Percentiles rank a stretch among this genome's conserved stretches.
Conservation (phyloP, 92 coral and sea anemone genomes). For the Epizoanthus ramosus region DNA sequence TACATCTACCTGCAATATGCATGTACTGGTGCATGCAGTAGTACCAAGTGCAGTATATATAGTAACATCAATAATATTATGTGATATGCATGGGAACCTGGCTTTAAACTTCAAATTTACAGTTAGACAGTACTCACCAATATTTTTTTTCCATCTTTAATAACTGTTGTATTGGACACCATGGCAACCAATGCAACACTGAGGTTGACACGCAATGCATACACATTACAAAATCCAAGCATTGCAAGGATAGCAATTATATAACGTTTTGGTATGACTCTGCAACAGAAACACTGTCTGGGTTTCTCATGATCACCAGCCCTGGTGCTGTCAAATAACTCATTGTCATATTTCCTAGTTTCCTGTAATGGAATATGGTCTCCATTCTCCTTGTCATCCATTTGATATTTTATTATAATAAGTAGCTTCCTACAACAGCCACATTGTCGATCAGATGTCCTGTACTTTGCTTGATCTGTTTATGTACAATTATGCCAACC, state of each 20-base stretch:
- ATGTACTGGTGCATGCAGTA: too few species aligned
- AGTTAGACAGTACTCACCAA: constrained; percentile 12
- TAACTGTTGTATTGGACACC: constrained; percentile 77
- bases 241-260: constrained; percentile 76
- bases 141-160: constrained; percentile 33
- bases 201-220: constrained; percentile 89
- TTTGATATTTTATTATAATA: background rate
- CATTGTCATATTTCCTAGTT: background rate
- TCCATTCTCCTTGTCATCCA: constrained; percentile 5
- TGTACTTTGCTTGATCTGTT: background rate
- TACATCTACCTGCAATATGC: too few species aligned
- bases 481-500: too few species aligned
- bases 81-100: too few species aligned
- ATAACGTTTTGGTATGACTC: constrained; percentile 69
- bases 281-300: constrained; percentile 26
- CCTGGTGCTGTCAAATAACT: constrained; percentile 20
- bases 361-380: constrained; percentile 29
- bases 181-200: constrained; percentile 97
- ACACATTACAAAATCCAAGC: constrained; percentile 95
- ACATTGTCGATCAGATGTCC: background rate
- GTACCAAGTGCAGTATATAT: too few species aligned
- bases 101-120: background rate
- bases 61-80: too few species aligned
- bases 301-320: background rate
- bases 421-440: background rate